Evolutionary conservation across 2,888 invertebrate genomes (phyloP).

Genomic region (Tromatobia lineatoria): DNA sequence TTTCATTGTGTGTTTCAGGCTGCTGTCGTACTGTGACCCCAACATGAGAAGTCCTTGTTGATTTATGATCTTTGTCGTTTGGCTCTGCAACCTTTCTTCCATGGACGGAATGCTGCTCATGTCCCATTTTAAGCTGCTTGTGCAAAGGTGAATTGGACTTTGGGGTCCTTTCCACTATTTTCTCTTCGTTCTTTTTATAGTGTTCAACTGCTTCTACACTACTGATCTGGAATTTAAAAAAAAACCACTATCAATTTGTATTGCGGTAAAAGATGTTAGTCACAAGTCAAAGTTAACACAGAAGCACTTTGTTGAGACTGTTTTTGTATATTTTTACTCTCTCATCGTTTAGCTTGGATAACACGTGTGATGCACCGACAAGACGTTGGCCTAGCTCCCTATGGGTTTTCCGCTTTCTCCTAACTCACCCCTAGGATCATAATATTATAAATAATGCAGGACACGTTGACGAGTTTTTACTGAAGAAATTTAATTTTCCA

Average conservation of each 20-base stretch:
- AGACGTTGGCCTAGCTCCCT: no score
- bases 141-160: conserved; percentile 41
- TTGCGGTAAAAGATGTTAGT: not conserved
- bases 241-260: not conserved
- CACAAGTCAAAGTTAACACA: no score
- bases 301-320: no score
- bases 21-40: conserved; percentile 32
- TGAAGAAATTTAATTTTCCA: no score
- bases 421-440: no score
- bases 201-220: conserved; percentile 88
- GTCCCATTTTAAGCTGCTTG: conserved; percentile 64
- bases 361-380: no score
- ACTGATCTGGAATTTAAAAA: conserved; percentile 71
- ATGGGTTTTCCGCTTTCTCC: no score
- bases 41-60: conserved; percentile 12
- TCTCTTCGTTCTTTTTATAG: conserved; percentile 73
- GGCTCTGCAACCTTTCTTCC: conserved; percentile 34
- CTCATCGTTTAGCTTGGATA: no score
- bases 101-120: conserved; percentile 31
- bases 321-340: no score
- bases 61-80: conserved; percentile 32
- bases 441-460: no score
- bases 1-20: conserved; percentile 27
- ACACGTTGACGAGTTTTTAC: no score
- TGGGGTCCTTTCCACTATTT: conserved; percentile 62